Percentiles rank a stretch among this genome's conserved stretches.
Evolutionary conservation across 2,888 invertebrate species (phyloP).

Genomic region (Azorinus chamasolen): DNA sequence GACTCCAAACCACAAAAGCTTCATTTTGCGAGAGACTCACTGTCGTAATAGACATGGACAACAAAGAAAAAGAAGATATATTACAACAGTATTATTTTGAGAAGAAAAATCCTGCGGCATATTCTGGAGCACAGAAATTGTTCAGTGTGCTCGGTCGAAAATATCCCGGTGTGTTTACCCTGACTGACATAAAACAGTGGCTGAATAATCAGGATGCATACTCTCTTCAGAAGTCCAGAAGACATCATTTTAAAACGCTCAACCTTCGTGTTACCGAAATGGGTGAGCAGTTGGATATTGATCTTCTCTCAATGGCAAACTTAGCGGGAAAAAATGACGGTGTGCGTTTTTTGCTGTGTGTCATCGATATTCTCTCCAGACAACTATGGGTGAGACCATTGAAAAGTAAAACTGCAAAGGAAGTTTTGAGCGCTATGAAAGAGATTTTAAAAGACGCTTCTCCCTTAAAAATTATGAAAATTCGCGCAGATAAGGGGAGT

Average conservation of each 20-base stretch:
- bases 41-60: constrained; percentile 5
- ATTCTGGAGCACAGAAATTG: constrained; percentile 37
- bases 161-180: constrained; percentile 42
- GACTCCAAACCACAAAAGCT: no score
- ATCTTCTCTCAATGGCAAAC: constrained; percentile 37
- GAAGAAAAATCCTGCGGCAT: constrained; percentile 34
- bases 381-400: constrained; percentile 39
- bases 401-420: constrained; percentile 37
- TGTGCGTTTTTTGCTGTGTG: no score
- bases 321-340: constrained; percentile 28
- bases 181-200: constrained; percentile 34
- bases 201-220: constrained; percentile 43
- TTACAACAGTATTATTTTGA: constrained; percentile 4
- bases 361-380: constrained; percentile 40
- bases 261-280: constrained; percentile 42
- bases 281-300: constrained; percentile 31
- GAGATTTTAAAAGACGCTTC: constrained; percentile 25
- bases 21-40: no score
- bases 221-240: constrained; percentile 38
- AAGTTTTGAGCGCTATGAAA: constrained; percentile 42
- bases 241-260: constrained; percentile 37
- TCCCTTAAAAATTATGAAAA: constrained; percentile 23
- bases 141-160: constrained; percentile 29
- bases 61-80: background rate
- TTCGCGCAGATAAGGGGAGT: constrained; percentile 45